Conservation (phyloP, 2,113 vertebrate genomes). For the Nothoprocta pentlandii region DNA sequence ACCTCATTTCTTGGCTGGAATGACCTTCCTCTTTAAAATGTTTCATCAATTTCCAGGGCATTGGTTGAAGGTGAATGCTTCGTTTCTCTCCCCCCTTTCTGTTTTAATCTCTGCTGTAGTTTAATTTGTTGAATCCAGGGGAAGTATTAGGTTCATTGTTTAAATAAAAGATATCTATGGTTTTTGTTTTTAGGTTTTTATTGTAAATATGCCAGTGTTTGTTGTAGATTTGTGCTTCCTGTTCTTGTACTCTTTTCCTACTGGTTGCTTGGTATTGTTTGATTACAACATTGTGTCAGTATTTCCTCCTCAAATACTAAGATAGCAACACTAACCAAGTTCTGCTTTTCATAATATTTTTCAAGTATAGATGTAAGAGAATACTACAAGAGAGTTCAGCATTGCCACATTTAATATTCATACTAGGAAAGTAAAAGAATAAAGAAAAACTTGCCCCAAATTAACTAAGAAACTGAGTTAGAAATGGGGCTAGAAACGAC, state of each 20-base stretch:
- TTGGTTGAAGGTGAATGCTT: neutral
- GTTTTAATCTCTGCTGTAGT: neutral
- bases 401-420: neutral
- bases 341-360: neutral
- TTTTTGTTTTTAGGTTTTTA: neutral
- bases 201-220: neutral
- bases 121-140: neutral
- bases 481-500: neutral
- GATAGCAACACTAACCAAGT: neutral
- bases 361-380: neutral
- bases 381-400: neutral
- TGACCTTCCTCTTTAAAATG: slow-evolving; percentile 34
- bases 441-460: neutral
- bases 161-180: neutral
- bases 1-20: slow-evolving; percentile 12
- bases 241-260: rapidly evolving
- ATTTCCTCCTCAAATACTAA: neutral
- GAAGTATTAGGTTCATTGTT: neutral
- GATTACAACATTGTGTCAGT: neutral
- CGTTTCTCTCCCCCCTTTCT: neutral
- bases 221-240: neutral
- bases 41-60: slow-evolving; percentile 18
- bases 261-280: neutral
- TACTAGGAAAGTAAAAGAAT: neutral
- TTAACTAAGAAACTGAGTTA: neutral